Percentiles rank a stretch among this genome's conserved stretches.
Conservation (phyloP, 2,888 invertebrate species). For the Epsilonema sp. region DNA sequence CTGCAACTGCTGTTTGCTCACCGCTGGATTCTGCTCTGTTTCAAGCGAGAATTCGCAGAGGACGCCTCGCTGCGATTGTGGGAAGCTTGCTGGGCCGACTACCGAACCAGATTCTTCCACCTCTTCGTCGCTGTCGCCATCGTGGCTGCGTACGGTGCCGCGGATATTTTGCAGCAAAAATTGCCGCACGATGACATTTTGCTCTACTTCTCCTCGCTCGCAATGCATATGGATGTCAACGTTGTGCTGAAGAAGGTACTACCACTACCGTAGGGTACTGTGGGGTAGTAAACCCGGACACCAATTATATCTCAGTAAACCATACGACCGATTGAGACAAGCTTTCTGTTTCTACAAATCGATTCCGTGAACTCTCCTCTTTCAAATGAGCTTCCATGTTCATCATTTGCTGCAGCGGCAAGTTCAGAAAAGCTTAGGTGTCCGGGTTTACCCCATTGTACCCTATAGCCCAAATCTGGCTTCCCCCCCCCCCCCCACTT, state of each 20-base stretch:
- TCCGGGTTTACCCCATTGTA: too few relatives aligned
- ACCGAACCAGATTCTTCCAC: constrained; percentile 85
- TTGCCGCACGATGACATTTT: constrained; percentile 82
- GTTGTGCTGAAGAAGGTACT: constrained; percentile 65
- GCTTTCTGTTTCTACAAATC: too few relatives aligned
- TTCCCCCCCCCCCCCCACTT: too few relatives aligned
- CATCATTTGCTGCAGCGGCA: too few relatives aligned
- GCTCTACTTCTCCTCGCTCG: constrained; percentile 76
- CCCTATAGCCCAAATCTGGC: too few relatives aligned
- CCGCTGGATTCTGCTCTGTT: constrained; percentile 81
- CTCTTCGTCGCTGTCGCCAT: constrained; percentile 80
- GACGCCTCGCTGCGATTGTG: constrained; percentile 65
- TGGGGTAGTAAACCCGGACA: too few relatives aligned
- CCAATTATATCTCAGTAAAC: too few relatives aligned
- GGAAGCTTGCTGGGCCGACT: constrained; percentile 94
- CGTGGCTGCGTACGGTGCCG: constrained; percentile 65
- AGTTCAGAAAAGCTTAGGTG: too few relatives aligned
- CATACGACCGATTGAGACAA: too few relatives aligned
- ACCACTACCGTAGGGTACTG: too few relatives aligned
- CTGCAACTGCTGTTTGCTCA: constrained; percentile 78
- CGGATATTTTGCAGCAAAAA: constrained; percentile 67
- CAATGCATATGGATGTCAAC: constrained; percentile 90
- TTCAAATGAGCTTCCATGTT: too few relatives aligned
- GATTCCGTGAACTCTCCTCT: too few relatives aligned
- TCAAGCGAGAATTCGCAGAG: constrained; percentile 65